Evolutionary conservation across 2,113 vertebrate species (phyloP).

Genomic region (Anthoscopus minutus): DNA sequence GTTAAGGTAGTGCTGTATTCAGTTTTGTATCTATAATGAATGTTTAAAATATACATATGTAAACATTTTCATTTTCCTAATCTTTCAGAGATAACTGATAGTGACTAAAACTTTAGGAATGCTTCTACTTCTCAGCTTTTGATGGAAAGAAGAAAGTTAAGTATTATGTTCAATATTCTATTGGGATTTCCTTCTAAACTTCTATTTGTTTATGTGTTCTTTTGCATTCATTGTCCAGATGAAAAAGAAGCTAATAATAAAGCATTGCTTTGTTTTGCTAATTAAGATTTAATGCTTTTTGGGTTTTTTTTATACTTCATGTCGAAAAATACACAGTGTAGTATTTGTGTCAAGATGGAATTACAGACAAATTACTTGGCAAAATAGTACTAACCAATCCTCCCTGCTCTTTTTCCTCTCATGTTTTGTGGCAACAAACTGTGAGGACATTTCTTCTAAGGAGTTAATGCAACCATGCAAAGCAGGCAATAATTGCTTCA

Average conservation of each 20-base stretch:
- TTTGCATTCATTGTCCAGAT: slow-evolving; percentile 60
- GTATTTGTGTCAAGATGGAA: not conserved
- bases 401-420: not conserved
- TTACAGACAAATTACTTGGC: not conserved
- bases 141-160: slow-evolving; percentile 53
- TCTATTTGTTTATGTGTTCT: slow-evolving; percentile 61
- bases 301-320: not conserved
- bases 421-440: not conserved
- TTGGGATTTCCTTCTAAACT: slow-evolving; percentile 60
- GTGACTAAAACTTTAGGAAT: slow-evolving; percentile 40
- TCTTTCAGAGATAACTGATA: slow-evolving; percentile 38
- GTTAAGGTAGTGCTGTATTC: slow-evolving; percentile 55
- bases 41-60: slow-evolving; percentile 35
- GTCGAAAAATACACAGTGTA: not conserved
- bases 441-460: not conserved
- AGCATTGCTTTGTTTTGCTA: slow-evolving; percentile 72
- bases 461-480: not conserved
- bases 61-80: slow-evolving; percentile 43
- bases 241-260: slow-evolving; percentile 62
- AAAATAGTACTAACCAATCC: not conserved
- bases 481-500: not conserved
- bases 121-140: slow-evolving; percentile 48
- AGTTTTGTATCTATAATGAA: slow-evolving; percentile 59
- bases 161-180: not conserved
- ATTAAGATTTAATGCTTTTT: slow-evolving; percentile 29